These are phyloP conservation scores for Chelon auratus DNA, from an alignment of 2,797 vertebrate genomes.

Conservation along the genomic window DNA sequence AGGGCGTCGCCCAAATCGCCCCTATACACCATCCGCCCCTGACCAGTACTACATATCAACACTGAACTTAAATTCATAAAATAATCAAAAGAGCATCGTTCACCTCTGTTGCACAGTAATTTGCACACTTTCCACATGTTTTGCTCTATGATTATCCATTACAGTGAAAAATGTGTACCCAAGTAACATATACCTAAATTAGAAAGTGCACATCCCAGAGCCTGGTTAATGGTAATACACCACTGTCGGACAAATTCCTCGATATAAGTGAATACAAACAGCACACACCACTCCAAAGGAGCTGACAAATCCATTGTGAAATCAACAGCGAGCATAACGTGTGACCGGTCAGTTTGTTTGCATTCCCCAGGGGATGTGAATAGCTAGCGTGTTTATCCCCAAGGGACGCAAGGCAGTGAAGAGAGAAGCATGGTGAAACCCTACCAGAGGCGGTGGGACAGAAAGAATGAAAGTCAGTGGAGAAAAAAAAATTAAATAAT, in stretches of 20 bases:
- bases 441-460: too few species aligned
- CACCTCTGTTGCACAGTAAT: too few species aligned
- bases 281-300: slow-evolving; percentile 17
- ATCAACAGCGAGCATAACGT: slow-evolving; percentile 43
- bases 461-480: too few species aligned
- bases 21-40: too few species aligned
- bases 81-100: too few species aligned
- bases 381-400: slow-evolving; percentile 54
- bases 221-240: slow-evolving; percentile 16
- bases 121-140: too few species aligned
- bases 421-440: neutral
- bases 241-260: neutral
- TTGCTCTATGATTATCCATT: too few species aligned
- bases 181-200: neutral
- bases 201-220: neutral
- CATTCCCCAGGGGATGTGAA: slow-evolving; percentile 34
- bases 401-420: slow-evolving; percentile 34
- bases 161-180: too few species aligned
- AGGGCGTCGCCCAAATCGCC: too few species aligned
- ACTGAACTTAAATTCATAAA: too few species aligned
- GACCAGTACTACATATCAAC: too few species aligned
- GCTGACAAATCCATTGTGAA: slow-evolving; percentile 40
- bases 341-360: slow-evolving; percentile 54
- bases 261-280: slow-evolving; percentile 7
- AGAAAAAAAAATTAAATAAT: neutral